Evolutionary conservation across 2,113 vertebrate genomes (phyloP), one percentile per base, ranked within the genome.

Genomic region (Porphyrio hochstetteri): DNA sequence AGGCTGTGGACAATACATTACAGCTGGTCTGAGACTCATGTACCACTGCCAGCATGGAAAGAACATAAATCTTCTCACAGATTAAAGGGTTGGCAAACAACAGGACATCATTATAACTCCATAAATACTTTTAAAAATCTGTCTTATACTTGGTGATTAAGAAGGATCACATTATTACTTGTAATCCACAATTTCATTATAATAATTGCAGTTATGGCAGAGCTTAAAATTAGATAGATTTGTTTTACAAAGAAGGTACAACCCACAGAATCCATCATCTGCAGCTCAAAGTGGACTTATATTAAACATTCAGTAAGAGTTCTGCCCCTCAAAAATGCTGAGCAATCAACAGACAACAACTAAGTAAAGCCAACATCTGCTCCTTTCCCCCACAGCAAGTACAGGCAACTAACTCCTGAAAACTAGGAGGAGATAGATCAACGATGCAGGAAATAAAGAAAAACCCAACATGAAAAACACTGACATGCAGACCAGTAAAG

Each of bases 381-480:
- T 53, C 31, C 50, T 46, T 18, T 17, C 40, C 16, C 44, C n/a
- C 15, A 2, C 15, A 65, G 63, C 42, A 25, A 57, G 44, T 20
- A 7, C 6, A 61, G 71, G 42, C 74, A 81, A 56, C 67, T 98
- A 98, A 97, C 98, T 98, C 98, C 98, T 55, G 97, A 67, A 96
- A 98, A 98, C 98, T 98, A 97, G 96, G 95, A 97, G 46, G 71
- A 86, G 92, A 83, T 83, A 93, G 96, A 83, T 31, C 61, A 87
- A n/a, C 17, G 24, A 52, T 35, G 92, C 64, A 95, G 82, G 79
- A 89, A 81, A 94, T 53, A 13, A 2, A 76, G 77, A 38, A 65
- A 88, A 50, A 44, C 14, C 7, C 72, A 40, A 82, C 46, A 28
- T 13, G n/a, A 67, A 78, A 76, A 65, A 72, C 48, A 67, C 53